Base-by-base conservation (phyloP, 2,113 vertebrate species). In the Mus pahari region DNA sequence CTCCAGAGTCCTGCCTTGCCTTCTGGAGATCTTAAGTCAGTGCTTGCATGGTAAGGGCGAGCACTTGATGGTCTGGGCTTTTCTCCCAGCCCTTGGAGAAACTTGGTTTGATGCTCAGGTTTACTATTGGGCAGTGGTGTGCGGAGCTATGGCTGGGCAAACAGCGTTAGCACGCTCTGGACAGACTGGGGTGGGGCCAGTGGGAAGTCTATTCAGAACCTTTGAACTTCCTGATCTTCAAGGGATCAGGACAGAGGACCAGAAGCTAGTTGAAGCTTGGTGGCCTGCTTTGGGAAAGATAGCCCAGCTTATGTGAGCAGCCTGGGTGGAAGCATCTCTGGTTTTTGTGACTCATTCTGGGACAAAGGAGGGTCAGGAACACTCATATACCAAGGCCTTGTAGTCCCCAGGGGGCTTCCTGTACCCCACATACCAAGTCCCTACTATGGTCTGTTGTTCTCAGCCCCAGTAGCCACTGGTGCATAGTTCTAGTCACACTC, bases 401-500 rank as follows among this genome's bases (percentile, higher is more conserved):
- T 4, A 66, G 58, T 50, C 42, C 36, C n/a, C 16, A n/a, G 16
- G 36, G 39, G 39, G 53, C 31, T 55, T 31, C 8, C 14, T n/a
- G 20, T 33, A 8, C 66, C 28, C n/a, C 10, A 31, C 2, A 42
- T 36, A 14, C 20, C 53, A 62, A 19, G 68, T 1, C 11, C 70
- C 33, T 53, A 8, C 24, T 64, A 22, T 71, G 68, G 45, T 20
- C 7, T 66, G 10, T 42, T 17, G 66, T 74, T 64, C 36, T 33
- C 24, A 64, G 36, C 28, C n/a, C n/a, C n/a, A 3, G 45, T 3
- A 19, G 17, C 31, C 24, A 20, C 70, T 8, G 11, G 7, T 0
- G 1, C 71, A 3, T 1, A 4, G 9, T 62, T 77, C 20, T 4
- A 8, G 28, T 45, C 22, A 55, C 26, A 0, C n/a, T 48, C 10